A percentile compares a stretch with the other conserved stretches of the same genome.
These are phyloP conservation scores for Drosophila cardini DNA, from an alignment of 1,140 invertebrate genomes.

Conservation along the genomic window DNA sequence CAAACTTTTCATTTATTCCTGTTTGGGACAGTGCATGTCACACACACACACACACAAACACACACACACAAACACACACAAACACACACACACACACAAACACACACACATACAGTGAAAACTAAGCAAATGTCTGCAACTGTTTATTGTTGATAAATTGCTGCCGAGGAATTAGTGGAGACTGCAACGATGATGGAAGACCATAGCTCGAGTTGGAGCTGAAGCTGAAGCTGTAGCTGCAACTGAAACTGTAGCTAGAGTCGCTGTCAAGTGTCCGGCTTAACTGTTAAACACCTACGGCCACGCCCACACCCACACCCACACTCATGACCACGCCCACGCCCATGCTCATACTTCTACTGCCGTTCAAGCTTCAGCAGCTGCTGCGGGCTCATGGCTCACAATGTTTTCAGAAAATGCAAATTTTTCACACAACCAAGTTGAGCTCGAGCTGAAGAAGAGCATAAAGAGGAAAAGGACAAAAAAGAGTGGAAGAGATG, in stretches of 20 bases:
- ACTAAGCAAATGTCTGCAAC: constrained; percentile 80
- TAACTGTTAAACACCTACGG: constrained; percentile 49
- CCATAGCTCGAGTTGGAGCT: constrained; percentile 32
- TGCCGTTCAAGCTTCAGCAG: constrained; percentile 12
- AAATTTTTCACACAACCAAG: constrained; percentile 56
- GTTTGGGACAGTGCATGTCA: constrained; percentile 76
- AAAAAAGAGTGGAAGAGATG: background rate
- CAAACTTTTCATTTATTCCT: constrained; percentile 76
- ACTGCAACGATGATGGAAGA: constrained; percentile 80
- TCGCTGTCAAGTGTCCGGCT: constrained; percentile 46
- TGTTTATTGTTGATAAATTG: constrained; percentile 83
- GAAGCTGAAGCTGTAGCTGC: constrained; percentile 17
- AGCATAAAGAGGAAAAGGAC: background rate
- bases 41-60: constrained; percentile 46
- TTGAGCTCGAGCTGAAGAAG: constrained; percentile 14
- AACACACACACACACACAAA: constrained; percentile 41
- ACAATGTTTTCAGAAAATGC: constrained; percentile 77
- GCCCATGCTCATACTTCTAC: background rate
- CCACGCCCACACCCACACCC: constrained; percentile 38
- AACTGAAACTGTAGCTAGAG: background rate
- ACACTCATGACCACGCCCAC: constrained; percentile 19
- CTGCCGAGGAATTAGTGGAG: constrained; percentile 78
- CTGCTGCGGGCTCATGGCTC: constrained; percentile 38
- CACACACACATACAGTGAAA: constrained; percentile 21
- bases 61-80: constrained; percentile 37